Base-by-base conservation (phyloP, 2,113 vertebrate species). In the Aphelocoma coerulescens region DNA sequence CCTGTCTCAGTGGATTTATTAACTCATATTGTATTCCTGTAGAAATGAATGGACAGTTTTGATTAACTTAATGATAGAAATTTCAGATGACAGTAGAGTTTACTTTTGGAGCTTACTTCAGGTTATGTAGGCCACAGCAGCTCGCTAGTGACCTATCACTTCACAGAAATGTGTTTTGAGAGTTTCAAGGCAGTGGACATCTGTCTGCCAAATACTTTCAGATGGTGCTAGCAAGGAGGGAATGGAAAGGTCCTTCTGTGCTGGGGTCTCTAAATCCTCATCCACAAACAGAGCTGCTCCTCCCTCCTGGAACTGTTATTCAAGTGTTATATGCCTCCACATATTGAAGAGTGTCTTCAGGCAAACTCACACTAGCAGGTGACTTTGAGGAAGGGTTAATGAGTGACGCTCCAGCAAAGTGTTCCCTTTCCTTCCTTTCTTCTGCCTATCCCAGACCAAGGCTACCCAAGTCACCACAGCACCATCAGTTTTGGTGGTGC, bases 1-100 rank as follows among this genome's bases (percentile, higher is more conserved):
- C 91, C 94, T 97, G 97, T 97, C 97, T 97, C 94, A 0, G 43
- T 76, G 90, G 96, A 97, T 98, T 97, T 98, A 91, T 93, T 95
- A 96, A 89, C 93, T 97, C 93, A 68, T 39, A 76, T 88, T 94
- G 78, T 95, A 73, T 76, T 96, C 88, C 92, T 79, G 81, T 81
- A 67, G 88, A 97, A 95, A 96, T 46, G 85, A 97, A 94, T 96
- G 93, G 92, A 95, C 91, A 72, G 69, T 95, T 97, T 94, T 95
- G 88, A 97, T 97, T 96, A 97, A 94, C 83, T 96, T 96, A 96
- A 95, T 79, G 93, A 96, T 27, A 96, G 91, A 96, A 92, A 97
- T 97, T 97, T 97, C 87, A 89, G 85, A 92, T 91, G 97, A 96
- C 96, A 96, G 88, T 72, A 65, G 93, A 95, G 82, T 94, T 95